Conservation (phyloP, 1,140 invertebrate species). For the Anagrus nilaparvatae region DNA sequence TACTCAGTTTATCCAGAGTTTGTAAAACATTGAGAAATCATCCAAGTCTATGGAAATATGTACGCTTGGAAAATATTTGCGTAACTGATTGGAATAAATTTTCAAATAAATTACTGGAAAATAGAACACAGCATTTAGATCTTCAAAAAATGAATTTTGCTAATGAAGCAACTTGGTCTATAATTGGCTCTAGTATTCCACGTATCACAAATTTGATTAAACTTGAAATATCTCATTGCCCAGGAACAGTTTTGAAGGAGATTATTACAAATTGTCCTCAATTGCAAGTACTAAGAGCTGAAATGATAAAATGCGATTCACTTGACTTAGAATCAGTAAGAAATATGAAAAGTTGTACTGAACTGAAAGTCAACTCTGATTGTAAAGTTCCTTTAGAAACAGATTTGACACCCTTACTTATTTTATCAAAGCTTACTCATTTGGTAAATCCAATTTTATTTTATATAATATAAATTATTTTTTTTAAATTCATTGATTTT, state of each 20-base stretch:
- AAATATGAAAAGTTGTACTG: conserved; percentile 46
- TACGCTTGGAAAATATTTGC: conserved; percentile 72
- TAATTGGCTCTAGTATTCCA: conserved; percentile 53
- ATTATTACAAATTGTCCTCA: conserved; percentile 50
- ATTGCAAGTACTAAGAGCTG: conserved; percentile 53
- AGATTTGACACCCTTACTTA: conserved; percentile 47
- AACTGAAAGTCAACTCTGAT: conserved; percentile 57
- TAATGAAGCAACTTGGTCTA: conserved; percentile 53
- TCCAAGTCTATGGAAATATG: conserved; percentile 62
- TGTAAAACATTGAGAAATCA: conserved; percentile 68
- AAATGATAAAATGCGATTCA: conserved; percentile 54
- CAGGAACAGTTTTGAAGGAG: conserved; percentile 55
- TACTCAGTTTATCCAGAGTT: conserved; percentile 60
- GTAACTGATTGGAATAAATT: conserved; percentile 64
- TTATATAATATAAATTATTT: too few species aligned
- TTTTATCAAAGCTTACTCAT: conserved; percentile 49
- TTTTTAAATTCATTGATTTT: too few species aligned
- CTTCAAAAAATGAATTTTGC: conserved; percentile 65
- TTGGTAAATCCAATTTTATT: too few species aligned
- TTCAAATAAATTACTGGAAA: conserved; percentile 49
- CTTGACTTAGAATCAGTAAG: conserved; percentile 49
- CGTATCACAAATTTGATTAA: conserved; percentile 50
- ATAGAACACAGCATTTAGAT: conserved; percentile 54
- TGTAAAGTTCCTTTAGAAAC: conserved; percentile 49
- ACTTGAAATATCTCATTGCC: conserved; percentile 60